Evolutionary conservation across 2,797 vertebrate species (phyloP), one percentile per base, ranked within the genome.

Genomic region (Sylvilagus floridanus): DNA sequence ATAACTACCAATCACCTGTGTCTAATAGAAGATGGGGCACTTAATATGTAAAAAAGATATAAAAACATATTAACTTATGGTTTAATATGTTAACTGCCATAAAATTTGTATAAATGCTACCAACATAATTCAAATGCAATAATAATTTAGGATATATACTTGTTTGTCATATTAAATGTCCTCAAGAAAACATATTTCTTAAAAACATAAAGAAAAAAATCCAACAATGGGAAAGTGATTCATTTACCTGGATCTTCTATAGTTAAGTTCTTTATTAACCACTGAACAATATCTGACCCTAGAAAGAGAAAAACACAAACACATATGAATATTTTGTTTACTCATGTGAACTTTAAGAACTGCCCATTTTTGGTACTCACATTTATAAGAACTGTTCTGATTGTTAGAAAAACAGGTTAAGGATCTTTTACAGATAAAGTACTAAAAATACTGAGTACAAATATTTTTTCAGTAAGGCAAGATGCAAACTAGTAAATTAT

Each of bases 251-350:
- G 99, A 96, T 99, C 99, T 98, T 99, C 99, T 97, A 99, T 99
- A 82, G 98, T 99, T 97, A 99, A 98, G 97, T 99, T 99, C 98
- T 99, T 99, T 95, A 99, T 99, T 98, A 99, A 98, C 99, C 99
- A 99, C 63, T 99, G 99, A 97, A 99, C 99, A 97, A 99, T 99
- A 87, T 99, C 99, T 96, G 99, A 99, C 98, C 99, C 99, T 99
- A 98, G 81, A 98, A 98, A 92, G 96, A 95, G 76, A 93, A 89
- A 95, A 98, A 97, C 96, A 85, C 96, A 96, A 88, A 93, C 57
- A 86, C 2, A 90, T 79, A 13, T 94, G 30, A 97, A 91, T 71
- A 85, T 84, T 86, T 76, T 77, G 57, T 79, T 86, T 90, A 71
- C 14, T 69, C 1, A 77, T 42, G 6, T 75, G 89, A 89, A 73